A percentile compares a stretch with the other conserved stretches of the same genome.
Evolutionary conservation across 2,797 vertebrate species (phyloP).

Genomic region (Macroramphosus scolopax): DNA sequence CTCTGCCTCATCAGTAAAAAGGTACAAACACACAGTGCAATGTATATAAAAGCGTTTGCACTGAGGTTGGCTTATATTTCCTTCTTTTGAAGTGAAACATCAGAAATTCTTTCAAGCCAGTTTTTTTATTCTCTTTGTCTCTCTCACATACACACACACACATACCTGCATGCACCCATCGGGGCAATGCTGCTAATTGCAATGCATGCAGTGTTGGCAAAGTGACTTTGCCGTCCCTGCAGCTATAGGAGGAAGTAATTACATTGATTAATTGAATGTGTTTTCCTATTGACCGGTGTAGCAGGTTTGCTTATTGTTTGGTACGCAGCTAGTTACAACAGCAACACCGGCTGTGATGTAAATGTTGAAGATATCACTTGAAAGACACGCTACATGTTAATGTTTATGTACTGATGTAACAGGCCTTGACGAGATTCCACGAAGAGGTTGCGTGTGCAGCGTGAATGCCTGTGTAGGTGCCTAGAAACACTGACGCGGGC

Average conservation of each 20-base stretch:
- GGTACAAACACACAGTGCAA: constrained; percentile 2
- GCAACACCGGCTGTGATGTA: constrained; percentile 8
- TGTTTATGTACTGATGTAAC: constrained; percentile 18
- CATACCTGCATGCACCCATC: constrained; percentile 1
- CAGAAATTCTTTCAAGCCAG: background rate
- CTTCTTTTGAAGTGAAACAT: too few relatives aligned
- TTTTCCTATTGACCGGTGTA: constrained; percentile 50
- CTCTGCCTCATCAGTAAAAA: constrained; percentile 2
- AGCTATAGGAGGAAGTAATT: constrained; percentile 52
- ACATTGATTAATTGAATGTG: constrained; percentile 61
- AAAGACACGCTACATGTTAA: constrained; percentile 8
- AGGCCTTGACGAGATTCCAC: constrained; percentile 10
- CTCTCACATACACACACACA: constrained; percentile 1
- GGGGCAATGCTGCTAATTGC: constrained; percentile 14
- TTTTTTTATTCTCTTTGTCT: background rate
- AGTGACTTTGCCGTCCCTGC: constrained; percentile 43
- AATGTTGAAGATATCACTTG: constrained; percentile 5
- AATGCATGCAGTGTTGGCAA: constrained; percentile 15
- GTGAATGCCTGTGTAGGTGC: background rate
- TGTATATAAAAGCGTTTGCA: background rate
- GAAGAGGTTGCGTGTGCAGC: background rate
- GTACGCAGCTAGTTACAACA: constrained; percentile 18
- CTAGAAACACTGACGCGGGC: constrained; percentile 22
- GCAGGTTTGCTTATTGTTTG: constrained; percentile 31
- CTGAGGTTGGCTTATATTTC: constrained; percentile 1